Base-by-base conservation (phyloP, 1,140 invertebrate genomes). In the Thereuonema tuberculata region DNA sequence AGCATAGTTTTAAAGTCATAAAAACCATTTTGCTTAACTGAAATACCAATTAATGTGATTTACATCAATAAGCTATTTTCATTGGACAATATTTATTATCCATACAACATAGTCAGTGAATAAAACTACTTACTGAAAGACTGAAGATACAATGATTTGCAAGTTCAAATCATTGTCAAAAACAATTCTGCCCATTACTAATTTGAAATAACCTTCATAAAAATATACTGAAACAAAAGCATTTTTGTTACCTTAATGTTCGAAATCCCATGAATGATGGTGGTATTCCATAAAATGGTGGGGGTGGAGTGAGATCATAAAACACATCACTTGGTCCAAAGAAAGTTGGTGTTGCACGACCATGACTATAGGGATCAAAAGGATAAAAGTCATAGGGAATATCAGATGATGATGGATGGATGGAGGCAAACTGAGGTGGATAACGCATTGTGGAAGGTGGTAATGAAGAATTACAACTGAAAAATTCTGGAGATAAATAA, bases 201-300 rank as follows among this genome's bases (percentile, higher is more conserved):
- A n/a, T n/a, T n/a, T n/a, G n/a, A n/a, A n/a, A n/a, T n/a, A n/a
- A n/a, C n/a, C n/a, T n/a, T n/a, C n/a, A n/a, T n/a, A n/a, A n/a
- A n/a, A n/a, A n/a, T n/a, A n/a, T n/a, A n/a, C n/a, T n/a, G n/a
- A n/a, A n/a, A n/a, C n/a, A n/a, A n/a, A n/a, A n/a, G n/a, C n/a
- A n/a, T n/a, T n/a, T 37, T 37, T 37, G 5, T 50, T 63, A 68
- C 67, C 66, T 66, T 43, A 64, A 60, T 28, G 62, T 65, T 37
- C 65, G 60, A 23, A 68, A 64, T 3, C 67, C 67, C 37, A 63
- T 61, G 37, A 65, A 67, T 24, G 64, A 63, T 28, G 64, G 64
- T 28, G 62, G 64, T 20, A 69, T 56, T 20, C 66, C 65, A 54
- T 67, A 55, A 27, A 68, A 60, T 24, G 57, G 47, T 55, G 64